Conservation (phyloP, 2,797 vertebrate species). For the Sus cebifrons region DNA sequence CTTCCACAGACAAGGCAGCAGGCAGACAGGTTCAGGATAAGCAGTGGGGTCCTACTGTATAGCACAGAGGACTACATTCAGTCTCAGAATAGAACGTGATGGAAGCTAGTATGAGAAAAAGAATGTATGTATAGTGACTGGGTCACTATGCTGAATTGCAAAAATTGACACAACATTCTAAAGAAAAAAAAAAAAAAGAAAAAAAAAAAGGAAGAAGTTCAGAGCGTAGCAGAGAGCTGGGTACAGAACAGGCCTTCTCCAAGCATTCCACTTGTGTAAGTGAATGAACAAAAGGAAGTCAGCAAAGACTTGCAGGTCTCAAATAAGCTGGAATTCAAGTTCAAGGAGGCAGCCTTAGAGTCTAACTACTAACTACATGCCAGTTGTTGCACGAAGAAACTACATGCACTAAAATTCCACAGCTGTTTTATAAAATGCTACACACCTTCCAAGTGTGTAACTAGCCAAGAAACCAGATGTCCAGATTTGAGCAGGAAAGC, state of each 20-base stretch:
- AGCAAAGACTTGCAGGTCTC: neutral
- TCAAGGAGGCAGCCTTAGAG: neutral
- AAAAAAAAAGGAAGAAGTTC: neutral
- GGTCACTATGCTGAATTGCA: too few relatives aligned
- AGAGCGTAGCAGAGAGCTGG: neutral
- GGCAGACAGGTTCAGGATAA: neutral
- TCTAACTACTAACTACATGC: neutral
- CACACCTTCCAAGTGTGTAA: neutral
- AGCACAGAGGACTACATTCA: too few relatives aligned
- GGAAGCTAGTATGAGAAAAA: too few relatives aligned
- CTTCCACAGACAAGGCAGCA: neutral
- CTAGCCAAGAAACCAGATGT: neutral
- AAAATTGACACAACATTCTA: too few relatives aligned
- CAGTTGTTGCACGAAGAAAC: neutral
- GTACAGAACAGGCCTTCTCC: neutral
- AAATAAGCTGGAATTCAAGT: neutral
- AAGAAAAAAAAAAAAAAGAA: too few relatives aligned
- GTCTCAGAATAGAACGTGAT: too few relatives aligned
- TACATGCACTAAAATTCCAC: neutral
- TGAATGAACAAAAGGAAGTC: neutral
- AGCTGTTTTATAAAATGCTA: neutral
- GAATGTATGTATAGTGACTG: too few relatives aligned
- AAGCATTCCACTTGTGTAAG: neutral
- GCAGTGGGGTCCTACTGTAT: too few relatives aligned
- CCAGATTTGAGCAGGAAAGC: neutral